Evolutionary conservation across 2,113 vertebrate species (phyloP).

Genomic region (Etheostoma spectabile): DNA sequence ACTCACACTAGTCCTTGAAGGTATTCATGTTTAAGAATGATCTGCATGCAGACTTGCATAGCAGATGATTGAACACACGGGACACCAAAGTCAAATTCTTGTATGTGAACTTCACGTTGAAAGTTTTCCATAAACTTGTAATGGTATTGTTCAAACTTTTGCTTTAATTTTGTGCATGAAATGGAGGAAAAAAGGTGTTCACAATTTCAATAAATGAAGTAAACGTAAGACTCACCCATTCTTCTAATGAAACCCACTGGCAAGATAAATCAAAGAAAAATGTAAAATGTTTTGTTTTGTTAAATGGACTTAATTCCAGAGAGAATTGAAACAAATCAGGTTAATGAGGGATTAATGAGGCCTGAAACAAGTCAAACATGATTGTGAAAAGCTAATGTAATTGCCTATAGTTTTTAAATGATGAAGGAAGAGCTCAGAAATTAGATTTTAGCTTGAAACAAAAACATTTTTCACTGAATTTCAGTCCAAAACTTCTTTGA

Average conservation of each 20-base stretch:
- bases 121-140: too few relatives aligned
- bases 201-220: background rate
- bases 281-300: background rate
- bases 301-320: background rate
- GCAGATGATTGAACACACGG: background rate
- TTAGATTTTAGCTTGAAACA: background rate
- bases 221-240: background rate
- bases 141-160: background rate
- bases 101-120: background rate
- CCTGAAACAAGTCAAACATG: background rate
- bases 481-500: background rate
- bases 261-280: background rate
- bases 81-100: slow-evolving; percentile 23
- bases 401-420: background rate
- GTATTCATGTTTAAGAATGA: slow-evolving; percentile 40
- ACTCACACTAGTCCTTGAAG: background rate
- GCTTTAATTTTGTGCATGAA: background rate
- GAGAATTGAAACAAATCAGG: background rate
- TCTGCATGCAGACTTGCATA: slow-evolving; percentile 22
- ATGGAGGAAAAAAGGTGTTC: background rate
- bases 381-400: slow-evolving; percentile 4
- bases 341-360: background rate
- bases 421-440: background rate
- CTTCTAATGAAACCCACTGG: background rate
- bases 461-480: background rate